phyloP scores from a whole-genome alignment of 1,140 invertebrate species.

The Diprion similis region DNA sequence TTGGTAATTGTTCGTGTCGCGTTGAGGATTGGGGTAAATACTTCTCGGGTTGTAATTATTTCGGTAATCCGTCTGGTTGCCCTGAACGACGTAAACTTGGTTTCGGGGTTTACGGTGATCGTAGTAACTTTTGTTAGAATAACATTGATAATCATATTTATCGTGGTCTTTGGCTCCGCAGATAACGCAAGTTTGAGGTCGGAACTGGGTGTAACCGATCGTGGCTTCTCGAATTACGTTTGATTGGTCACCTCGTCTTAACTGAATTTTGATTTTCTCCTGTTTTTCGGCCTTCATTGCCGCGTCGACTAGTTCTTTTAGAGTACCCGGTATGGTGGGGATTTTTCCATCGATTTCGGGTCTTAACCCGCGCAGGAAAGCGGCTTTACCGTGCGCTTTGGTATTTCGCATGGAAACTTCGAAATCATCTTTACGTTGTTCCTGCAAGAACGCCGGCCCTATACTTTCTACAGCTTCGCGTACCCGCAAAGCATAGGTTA shows the following conservation, averaged over 20 bases:
- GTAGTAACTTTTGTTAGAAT: neutral
- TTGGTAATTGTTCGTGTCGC: neutral
- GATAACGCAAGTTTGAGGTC: neutral
- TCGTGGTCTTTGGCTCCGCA: neutral
- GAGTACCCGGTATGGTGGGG: neutral
- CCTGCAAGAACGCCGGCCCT: neutral
- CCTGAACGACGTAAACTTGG: neutral
- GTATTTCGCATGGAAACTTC: neutral
- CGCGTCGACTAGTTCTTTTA: neutral
- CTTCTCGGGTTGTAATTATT: too few species aligned
- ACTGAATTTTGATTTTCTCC: neutral
- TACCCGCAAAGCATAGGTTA: constrained; percentile 13
- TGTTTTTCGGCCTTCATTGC: neutral
- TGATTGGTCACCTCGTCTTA: neutral
- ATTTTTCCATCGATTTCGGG: neutral
- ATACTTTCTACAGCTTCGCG: neutral
- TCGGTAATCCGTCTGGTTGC: neutral
- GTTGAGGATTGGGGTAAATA: too few species aligned
- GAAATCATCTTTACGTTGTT: constrained; percentile 1
- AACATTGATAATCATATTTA: neutral
- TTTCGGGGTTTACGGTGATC: neutral
- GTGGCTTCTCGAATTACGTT: neutral
- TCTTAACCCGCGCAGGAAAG: neutral
- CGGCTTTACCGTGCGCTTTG: neutral
- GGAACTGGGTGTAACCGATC: neutral